A percentile compares a stretch with the other conserved stretches of the same genome.
phyloP scores from a whole-genome alignment of 2,113 vertebrate genomes.

The Hemibagrus wyckioides region DNA sequence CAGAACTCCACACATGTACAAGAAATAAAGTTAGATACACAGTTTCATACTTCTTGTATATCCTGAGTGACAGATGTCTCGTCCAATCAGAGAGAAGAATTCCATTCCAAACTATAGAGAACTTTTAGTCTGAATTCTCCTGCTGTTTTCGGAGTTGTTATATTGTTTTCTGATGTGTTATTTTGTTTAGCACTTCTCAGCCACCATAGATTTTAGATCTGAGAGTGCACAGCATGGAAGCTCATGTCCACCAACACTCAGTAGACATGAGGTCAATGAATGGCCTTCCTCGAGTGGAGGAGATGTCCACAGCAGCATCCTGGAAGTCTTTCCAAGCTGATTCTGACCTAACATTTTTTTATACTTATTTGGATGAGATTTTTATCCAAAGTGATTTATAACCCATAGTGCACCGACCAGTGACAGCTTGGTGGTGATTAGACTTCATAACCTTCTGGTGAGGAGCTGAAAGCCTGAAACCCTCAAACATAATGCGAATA shows the following conservation, averaged over 20 bases:
- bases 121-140: no score
- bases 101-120: no score
- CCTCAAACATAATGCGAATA: not conserved
- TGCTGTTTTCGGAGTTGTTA: no score
- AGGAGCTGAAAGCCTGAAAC: not conserved
- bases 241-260: not conserved
- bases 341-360: not conserved
- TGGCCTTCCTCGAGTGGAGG: not conserved
- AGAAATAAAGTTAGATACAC: no score
- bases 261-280: not conserved
- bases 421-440: not conserved
- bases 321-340: not conserved
- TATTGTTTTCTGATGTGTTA: no score
- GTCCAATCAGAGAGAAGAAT: no score
- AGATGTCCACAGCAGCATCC: not conserved
- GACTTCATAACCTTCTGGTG: not conserved
- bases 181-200: no score
- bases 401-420: not conserved
- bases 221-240: not conserved
- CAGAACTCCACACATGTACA: no score
- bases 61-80: no score
- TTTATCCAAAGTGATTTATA: not conserved
- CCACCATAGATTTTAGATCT: no score
- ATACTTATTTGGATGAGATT: no score
- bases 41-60: no score